phyloP scores from a whole-genome alignment of 2,888 invertebrate genomes.

The Caenorhabditis sp. region DNA sequence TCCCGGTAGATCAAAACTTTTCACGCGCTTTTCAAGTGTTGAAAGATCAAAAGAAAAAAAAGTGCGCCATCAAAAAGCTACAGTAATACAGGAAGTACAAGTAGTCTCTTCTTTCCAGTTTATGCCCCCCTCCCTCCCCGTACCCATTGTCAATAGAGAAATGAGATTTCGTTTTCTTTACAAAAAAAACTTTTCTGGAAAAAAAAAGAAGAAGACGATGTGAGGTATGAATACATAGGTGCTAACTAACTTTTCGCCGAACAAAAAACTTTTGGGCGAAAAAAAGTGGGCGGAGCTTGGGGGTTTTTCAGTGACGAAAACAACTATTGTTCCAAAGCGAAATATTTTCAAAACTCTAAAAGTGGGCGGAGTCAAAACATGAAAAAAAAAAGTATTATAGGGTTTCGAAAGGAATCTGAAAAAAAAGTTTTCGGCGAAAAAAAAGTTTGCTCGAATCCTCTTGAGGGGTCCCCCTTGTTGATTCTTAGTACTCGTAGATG shows the following conservation, averaged over 20 bases:
- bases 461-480: conserved; percentile 41
- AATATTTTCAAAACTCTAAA: neutral
- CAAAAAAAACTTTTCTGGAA: no score
- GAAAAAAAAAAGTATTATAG: neutral
- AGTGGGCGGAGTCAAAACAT: neutral
- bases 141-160: no score
- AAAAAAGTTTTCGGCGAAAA: conserved; percentile 10
- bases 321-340: neutral
- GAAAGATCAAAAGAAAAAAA: conserved; percentile 16
- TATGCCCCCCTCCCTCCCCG: no score
- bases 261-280: no score
- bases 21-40: no score
- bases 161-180: no score
- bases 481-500: conserved; percentile 4
- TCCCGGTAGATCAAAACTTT: no score
- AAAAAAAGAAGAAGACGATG: no score
- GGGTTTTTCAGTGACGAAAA: no score
- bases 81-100: conserved; percentile 14
- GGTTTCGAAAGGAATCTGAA: neutral
- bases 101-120: no score
- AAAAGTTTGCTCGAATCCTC: conserved; percentile 43
- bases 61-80: conserved; percentile 5
- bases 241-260: conserved; percentile 38
- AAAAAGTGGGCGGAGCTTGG: neutral
- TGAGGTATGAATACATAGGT: conserved; percentile 7